phyloP scores from a whole-genome alignment of 2,797 vertebrate genomes.

The Hydrophis major region DNA sequence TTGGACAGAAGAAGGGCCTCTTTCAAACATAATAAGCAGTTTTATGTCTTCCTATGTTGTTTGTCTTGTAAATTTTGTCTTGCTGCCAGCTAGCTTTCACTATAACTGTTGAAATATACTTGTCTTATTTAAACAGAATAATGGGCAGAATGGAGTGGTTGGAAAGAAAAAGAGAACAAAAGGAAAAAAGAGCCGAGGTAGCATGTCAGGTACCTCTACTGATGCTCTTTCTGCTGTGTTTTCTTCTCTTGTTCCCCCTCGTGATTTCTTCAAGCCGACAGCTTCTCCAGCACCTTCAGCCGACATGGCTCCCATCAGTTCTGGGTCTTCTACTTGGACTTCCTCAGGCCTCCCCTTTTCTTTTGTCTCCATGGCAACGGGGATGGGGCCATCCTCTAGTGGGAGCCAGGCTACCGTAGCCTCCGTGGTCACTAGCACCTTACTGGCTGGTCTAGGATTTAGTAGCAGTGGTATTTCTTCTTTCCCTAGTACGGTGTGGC shows the following conservation, averaged over 20 bases:
- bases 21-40: not conserved
- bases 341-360: constrained; percentile 95
- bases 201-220: constrained; percentile 19
- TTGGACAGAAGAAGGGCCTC: not conserved
- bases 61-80: constrained; percentile 9
- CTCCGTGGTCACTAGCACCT: constrained; percentile 92
- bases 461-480: constrained; percentile 90
- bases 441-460: constrained; percentile 91
- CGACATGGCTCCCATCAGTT: constrained; percentile 98
- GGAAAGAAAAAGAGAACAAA: constrained; percentile 47
- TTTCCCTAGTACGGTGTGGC: constrained; percentile 92
- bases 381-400: constrained; percentile 92
- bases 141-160: constrained; percentile 15
- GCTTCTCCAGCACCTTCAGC: constrained; percentile 92
- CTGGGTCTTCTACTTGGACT: constrained; percentile 95
- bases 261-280: constrained; percentile 79
- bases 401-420: constrained; percentile 94
- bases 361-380: constrained; percentile 95
- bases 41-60: constrained; percentile 8
- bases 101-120: constrained; percentile 14
- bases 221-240: constrained; percentile 55
- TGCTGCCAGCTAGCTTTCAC: constrained; percentile 5
- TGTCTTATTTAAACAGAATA: constrained; percentile 45
- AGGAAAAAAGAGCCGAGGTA: constrained; percentile 35
- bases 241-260: constrained; percentile 45